phyloP scores from a whole-genome alignment of 2,113 vertebrate genomes.

The Hystrix brachyura region DNA sequence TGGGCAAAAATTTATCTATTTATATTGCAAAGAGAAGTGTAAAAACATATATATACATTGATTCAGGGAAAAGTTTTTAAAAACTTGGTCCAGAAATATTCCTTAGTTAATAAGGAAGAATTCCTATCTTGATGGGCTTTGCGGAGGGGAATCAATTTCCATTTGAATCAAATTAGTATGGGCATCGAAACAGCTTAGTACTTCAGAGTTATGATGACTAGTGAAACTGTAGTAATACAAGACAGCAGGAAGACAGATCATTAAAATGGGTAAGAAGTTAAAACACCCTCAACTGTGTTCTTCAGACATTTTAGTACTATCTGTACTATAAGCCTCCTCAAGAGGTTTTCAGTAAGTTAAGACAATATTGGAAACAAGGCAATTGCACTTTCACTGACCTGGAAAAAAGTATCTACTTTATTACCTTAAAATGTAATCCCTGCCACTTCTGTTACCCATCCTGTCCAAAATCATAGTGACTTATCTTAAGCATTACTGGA shows the following conservation, averaged over 20 bases:
- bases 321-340: background rate
- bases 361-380: background rate
- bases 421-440: conserved; percentile 35
- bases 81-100: background rate
- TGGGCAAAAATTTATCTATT: background rate
- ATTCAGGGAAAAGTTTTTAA: background rate
- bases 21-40: background rate
- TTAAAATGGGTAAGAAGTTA: background rate
- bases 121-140: background rate
- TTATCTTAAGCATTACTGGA: background rate
- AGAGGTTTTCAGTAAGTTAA: background rate
- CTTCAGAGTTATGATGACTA: background rate
- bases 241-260: background rate
- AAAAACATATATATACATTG: background rate
- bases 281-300: background rate
- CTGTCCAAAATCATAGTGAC: background rate
- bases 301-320: background rate
- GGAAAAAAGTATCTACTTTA: background rate
- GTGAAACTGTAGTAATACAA: background rate
- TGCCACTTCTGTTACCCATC: background rate
- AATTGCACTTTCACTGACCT: background rate
- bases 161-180: background rate
- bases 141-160: background rate
- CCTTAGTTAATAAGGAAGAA: background rate
- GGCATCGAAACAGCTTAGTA: background rate